Conservation (phyloP, 2,113 vertebrate genomes). For the Canis aureus region DNA sequence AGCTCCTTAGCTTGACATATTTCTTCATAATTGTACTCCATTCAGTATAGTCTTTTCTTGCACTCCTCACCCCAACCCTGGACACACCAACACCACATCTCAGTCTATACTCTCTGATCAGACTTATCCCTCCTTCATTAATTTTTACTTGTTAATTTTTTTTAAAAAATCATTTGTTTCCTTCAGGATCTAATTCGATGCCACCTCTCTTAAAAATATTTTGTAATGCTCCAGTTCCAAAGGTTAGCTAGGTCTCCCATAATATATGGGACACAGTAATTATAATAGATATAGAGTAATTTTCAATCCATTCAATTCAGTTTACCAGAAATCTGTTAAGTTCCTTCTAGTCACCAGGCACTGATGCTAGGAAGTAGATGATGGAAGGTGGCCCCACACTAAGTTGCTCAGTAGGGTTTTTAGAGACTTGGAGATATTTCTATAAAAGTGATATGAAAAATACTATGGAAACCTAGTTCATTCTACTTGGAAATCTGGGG, state of each 20-base stretch:
- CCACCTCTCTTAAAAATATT: not conserved
- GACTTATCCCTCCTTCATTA: not conserved
- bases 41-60: not conserved
- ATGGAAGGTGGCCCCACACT: not conserved
- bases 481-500: not conserved
- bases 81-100: accelerated
- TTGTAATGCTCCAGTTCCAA: not conserved
- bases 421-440: not conserved
- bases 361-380: not conserved
- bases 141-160: not conserved
- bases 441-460: not conserved
- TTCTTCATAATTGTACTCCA: not conserved
- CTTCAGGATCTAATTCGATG: not conserved
- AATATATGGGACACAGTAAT: accelerated
- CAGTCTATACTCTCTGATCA: not conserved
- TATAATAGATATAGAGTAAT: not conserved
- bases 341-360: not conserved
- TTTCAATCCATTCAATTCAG: not conserved
- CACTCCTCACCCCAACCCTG: no score
- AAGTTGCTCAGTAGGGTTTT: not conserved
- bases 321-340: not conserved
- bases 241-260: not conserved
- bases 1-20: not conserved
- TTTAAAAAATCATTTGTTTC: not conserved
- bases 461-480: not conserved